Evolutionary conservation across 1,140 invertebrate genomes (phyloP).

Genomic region (Achroia grisella): DNA sequence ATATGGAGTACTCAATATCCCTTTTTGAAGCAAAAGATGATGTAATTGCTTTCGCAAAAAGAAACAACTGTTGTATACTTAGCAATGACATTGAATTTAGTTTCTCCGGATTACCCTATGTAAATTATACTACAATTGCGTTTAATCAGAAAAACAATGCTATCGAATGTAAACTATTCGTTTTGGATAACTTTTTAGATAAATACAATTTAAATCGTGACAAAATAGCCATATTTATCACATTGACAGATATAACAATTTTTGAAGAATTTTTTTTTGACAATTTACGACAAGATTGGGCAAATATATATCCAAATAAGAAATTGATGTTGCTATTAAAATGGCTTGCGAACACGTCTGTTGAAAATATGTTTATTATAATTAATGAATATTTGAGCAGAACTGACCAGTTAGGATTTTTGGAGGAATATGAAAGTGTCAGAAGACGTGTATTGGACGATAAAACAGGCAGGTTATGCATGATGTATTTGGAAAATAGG

Average conservation of each 20-base stretch:
- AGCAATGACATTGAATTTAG: conserved; percentile 27
- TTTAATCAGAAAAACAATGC: conserved; percentile 2
- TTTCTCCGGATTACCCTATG: conserved; percentile 23
- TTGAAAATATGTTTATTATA: not conserved
- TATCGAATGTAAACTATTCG: conserved; percentile 21
- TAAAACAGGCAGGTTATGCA: not conserved
- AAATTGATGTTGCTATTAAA: conserved; percentile 1
- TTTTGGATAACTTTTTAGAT: conserved; percentile 14
- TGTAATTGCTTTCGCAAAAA: conserved; percentile 26
- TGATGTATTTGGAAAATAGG: conserved; percentile 2
- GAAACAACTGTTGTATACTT: conserved; percentile 28
- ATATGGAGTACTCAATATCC: conserved; percentile 21
- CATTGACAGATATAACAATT: conserved; percentile 16
- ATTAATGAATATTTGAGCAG: conserved; percentile 4
- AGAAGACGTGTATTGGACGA: not conserved
- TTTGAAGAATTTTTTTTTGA: conserved; percentile 21
- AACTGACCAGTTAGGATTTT: not conserved
- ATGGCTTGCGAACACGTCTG: conserved; percentile 6
- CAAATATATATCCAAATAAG: not conserved
- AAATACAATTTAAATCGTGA: conserved; percentile 18
- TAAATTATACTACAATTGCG: conserved; percentile 8
- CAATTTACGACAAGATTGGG: conserved; percentile 5
- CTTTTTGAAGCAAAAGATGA: conserved; percentile 23
- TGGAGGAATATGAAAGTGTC: not conserved
- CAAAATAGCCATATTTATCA: conserved; percentile 25